Percentiles rank a stretch among this genome's conserved stretches.
Evolutionary conservation across 2,113 vertebrate genomes (phyloP).

Genomic region (Cavia aperea): DNA sequence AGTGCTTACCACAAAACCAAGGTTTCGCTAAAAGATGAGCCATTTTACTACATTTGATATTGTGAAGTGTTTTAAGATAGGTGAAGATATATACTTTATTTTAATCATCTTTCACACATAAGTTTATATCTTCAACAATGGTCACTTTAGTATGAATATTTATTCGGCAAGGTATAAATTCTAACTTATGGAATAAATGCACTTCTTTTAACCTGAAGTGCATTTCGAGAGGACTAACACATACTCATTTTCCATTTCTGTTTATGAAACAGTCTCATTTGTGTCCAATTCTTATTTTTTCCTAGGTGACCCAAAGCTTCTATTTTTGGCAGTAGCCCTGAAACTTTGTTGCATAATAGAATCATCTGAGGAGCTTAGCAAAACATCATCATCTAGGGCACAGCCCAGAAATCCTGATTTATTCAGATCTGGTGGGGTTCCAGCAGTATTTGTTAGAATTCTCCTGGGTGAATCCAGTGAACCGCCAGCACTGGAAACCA

Average conservation of each 20-base stretch:
- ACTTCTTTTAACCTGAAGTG: too few relatives aligned
- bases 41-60: neutral
- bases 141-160: neutral
- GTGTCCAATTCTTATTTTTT: neutral
- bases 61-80: neutral
- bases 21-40: neutral
- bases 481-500: neutral
- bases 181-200: neutral
- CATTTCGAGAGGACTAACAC: neutral
- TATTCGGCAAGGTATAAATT: neutral
- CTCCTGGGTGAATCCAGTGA: neutral
- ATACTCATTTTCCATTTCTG: neutral
- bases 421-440: neutral
- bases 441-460: neutral
- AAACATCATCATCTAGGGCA: neutral
- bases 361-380: neutral
- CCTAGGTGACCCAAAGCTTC: neutral
- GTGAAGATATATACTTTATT: neutral
- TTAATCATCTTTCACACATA: constrained; percentile 6
- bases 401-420: neutral
- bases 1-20: neutral
- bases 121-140: neutral
- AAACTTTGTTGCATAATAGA: neutral
- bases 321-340: neutral
- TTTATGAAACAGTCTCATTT: neutral